A percentile compares a stretch with the other conserved stretches of the same genome.
Conservation (phyloP, 2,113 vertebrate genomes). For the Halichoerus grypus region DNA sequence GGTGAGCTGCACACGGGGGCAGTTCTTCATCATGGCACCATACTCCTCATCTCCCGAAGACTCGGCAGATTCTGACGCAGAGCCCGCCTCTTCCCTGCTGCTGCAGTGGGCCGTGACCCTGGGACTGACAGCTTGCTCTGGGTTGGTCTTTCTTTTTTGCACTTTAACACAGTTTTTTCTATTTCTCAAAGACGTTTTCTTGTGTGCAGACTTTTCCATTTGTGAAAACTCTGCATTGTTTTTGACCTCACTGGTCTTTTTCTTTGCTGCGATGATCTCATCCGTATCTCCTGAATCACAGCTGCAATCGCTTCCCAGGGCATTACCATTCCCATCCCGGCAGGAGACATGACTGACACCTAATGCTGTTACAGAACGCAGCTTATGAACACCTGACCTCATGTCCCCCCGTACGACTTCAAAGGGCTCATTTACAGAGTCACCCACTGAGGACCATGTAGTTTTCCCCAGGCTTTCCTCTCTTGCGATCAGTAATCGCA, state of each 20-base stretch:
- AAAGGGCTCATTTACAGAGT: conserved; percentile 85
- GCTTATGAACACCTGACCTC: conserved; percentile 81
- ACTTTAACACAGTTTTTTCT: not conserved
- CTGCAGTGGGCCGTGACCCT: not conserved
- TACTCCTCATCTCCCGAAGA: conserved; percentile 89
- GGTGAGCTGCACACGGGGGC: conserved; percentile 88
- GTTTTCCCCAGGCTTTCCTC: conserved; percentile 76
- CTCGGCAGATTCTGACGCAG: conserved; percentile 72
- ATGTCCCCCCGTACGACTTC: conserved; percentile 93
- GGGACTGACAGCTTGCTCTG: not conserved
- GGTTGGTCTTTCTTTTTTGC: conserved; percentile 40
- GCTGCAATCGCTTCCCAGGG: conserved; percentile 78
- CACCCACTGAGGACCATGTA: not conserved
- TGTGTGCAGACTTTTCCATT: not conserved
- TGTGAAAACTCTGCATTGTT: conserved; percentile 45
- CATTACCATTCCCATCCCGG: not conserved
- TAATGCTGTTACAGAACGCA: conserved; percentile 66
- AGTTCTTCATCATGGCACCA: conserved; percentile 91
- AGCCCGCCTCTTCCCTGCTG: conserved; percentile 72
- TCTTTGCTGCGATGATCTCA: conserved; percentile 92
- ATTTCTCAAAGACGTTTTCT: not conserved
- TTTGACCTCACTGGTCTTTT: conserved; percentile 57
- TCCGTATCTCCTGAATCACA: conserved; percentile 95
- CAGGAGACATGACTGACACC: not conserved
- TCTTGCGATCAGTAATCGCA: conserved; percentile 84